Evolutionary conservation across 2,113 vertebrate genomes (phyloP).

Genomic region (Cygnus atratus): DNA sequence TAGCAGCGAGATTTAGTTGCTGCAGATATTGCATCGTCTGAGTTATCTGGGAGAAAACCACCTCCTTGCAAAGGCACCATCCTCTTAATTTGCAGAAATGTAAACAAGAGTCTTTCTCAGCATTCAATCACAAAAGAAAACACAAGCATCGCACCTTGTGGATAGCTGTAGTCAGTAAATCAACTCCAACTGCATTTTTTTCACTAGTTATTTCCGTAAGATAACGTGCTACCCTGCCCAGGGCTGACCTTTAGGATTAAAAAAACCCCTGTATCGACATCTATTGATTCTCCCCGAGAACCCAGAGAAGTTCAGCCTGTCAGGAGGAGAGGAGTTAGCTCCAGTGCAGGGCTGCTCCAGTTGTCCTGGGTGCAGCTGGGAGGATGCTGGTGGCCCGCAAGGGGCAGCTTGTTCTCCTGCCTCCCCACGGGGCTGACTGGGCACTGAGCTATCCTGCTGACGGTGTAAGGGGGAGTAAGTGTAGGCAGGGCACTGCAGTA

Average conservation of each 20-base stretch:
- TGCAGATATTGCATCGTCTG: background rate
- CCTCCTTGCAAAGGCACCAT: background rate
- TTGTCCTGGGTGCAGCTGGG: fast-evolving
- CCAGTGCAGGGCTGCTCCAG: fast-evolving
- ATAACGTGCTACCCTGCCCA: background rate
- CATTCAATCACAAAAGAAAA: background rate
- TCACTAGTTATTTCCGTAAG: background rate
- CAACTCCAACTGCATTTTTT: background rate
- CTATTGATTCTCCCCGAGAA: background rate
- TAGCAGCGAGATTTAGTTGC: background rate
- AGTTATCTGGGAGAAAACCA: background rate
- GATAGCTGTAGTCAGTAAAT: background rate
- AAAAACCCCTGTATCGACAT: background rate
- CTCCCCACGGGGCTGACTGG: fast-evolving
- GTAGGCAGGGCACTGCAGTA: fast-evolving
- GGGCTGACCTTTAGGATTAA: background rate
- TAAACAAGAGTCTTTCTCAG: background rate
- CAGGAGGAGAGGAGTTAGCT: background rate
- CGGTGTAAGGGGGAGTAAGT: fast-evolving
- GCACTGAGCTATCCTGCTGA: background rate
- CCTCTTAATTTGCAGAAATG: background rate
- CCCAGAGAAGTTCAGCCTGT: background rate
- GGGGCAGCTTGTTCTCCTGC: background rate
- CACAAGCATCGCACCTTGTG: background rate
- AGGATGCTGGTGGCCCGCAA: background rate